Conservation (phyloP, 2,888 invertebrate species). For the Hypolimnas misippus region DNA sequence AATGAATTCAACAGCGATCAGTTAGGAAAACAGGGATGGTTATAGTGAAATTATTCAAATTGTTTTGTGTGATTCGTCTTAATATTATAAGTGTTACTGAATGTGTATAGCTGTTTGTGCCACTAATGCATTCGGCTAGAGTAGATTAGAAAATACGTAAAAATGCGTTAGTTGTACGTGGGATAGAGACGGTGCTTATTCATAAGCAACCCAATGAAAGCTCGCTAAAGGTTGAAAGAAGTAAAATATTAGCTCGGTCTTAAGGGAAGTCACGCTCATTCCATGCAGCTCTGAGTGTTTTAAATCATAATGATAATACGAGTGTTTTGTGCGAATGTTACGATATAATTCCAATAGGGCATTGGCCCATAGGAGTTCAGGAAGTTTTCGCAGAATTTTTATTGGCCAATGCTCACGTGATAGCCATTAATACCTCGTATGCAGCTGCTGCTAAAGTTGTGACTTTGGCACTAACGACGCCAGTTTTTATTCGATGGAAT, state of each 20-base stretch:
- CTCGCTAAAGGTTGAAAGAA: slow-evolving; percentile 79
- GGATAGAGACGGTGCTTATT: slow-evolving; percentile 55
- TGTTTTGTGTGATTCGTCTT: slow-evolving; percentile 79
- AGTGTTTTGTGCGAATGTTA: slow-evolving; percentile 40
- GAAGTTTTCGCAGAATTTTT: slow-evolving; percentile 33
- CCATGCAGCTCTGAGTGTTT: slow-evolving; percentile 46
- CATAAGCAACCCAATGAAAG: slow-evolving; percentile 52
- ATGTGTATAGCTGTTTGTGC: slow-evolving; percentile 77
- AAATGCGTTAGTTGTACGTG: slow-evolving; percentile 51
- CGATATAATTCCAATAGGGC: slow-evolving; percentile 25
- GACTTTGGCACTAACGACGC: slow-evolving; percentile 47
- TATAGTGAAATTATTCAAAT: slow-evolving; percentile 72
- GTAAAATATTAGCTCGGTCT: slow-evolving; percentile 49
- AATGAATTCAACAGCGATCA: slow-evolving; percentile 76
- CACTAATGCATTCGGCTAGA: slow-evolving; percentile 66
- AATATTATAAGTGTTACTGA: slow-evolving; percentile 81
- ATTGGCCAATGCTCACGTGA: slow-evolving; percentile 43
- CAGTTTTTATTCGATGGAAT: slow-evolving; percentile 66
- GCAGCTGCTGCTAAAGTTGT: slow-evolving; percentile 35
- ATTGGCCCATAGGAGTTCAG: slow-evolving; percentile 38
- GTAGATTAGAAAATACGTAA: slow-evolving; percentile 66
- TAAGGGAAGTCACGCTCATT: slow-evolving; percentile 42
- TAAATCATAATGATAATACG: slow-evolving; percentile 42
- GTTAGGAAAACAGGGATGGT: slow-evolving; percentile 84
- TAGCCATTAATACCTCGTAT: slow-evolving; percentile 30